Percentiles rank a stretch among this genome's conserved stretches.
Conservation (phyloP, 2,888 invertebrate genomes). For the Coenonympha glycerion region DNA sequence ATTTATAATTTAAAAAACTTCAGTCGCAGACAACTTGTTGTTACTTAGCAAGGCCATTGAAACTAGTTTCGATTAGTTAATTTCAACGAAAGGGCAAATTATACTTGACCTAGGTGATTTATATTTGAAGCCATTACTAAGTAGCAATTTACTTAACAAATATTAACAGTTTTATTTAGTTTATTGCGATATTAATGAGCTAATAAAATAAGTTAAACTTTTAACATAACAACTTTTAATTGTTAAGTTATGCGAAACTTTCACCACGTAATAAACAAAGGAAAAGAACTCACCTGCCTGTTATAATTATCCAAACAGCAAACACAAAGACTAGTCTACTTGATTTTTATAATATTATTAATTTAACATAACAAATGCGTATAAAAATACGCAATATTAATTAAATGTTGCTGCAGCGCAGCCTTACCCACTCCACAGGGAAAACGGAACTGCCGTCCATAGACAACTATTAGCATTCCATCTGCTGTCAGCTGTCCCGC, state of each 20-base stretch:
- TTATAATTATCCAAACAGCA: constrained; percentile 35
- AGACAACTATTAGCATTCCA: too few species aligned
- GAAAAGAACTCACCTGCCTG: constrained; percentile 45
- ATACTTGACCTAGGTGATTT: neutral
- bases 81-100: constrained; percentile 1
- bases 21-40: neutral
- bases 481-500: too few species aligned
- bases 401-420: constrained; percentile 36
- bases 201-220: neutral
- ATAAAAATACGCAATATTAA: constrained; percentile 40
- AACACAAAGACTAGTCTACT: constrained; percentile 46
- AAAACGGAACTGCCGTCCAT: constrained; percentile 47
- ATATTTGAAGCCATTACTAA: constrained; percentile 5
- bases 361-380: constrained; percentile 48
- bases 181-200: neutral
- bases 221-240: too few species aligned
- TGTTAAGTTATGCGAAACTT: constrained; percentile 43
- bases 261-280: constrained; percentile 43
- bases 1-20: constrained; percentile 19
- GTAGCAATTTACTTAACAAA: neutral
- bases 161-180: neutral
- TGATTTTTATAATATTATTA: constrained; percentile 34
- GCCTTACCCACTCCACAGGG: constrained; percentile 44
- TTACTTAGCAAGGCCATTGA: constrained; percentile 32
- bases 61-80: constrained; percentile 30